These are phyloP conservation scores for Tetragonisca angustula DNA, from an alignment of 2,888 invertebrate genomes.

Conservation along the genomic window DNA sequence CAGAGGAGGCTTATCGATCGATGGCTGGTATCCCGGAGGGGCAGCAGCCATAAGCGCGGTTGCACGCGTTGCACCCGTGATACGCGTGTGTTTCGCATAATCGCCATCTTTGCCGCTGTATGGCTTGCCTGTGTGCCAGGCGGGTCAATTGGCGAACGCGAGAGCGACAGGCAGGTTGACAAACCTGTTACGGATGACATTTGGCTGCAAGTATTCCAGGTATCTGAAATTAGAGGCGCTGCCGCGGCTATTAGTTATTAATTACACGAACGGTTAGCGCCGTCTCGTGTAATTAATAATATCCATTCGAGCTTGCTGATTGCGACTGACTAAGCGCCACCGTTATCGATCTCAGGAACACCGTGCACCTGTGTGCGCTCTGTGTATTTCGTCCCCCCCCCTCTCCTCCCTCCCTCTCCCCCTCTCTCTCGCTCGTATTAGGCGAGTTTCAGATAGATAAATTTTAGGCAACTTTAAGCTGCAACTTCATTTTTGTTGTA, in stretches of 20 bases:
- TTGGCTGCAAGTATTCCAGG: slow-evolving; percentile 13
- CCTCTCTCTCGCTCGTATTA: no score
- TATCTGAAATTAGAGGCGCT: slow-evolving; percentile 41
- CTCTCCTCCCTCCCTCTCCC: no score
- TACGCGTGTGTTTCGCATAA: slow-evolving; percentile 40
- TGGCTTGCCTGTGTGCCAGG: neutral
- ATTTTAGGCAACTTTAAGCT: no score
- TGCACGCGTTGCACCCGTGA: slow-evolving; percentile 20
- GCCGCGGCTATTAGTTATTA: slow-evolving; percentile 49
- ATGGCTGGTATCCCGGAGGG: slow-evolving; percentile 3
- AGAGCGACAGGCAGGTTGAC: slow-evolving; percentile 3
- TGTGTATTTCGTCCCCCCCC: no score
- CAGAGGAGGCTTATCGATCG: slow-evolving; percentile 57
- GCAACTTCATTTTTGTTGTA: no score
- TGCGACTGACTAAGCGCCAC: slow-evolving; percentile 34
- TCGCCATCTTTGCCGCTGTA: slow-evolving; percentile 34
- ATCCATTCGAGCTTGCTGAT: slow-evolving; percentile 39
- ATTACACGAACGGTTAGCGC: slow-evolving; percentile 44
- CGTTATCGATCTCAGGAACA: slow-evolving; percentile 44
- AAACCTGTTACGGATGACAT: slow-evolving; percentile 42
- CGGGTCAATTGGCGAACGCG: neutral
- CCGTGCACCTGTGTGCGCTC: neutral
- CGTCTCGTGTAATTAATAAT: slow-evolving; percentile 51
- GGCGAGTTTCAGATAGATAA: no score
- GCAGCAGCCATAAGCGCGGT: slow-evolving; percentile 42